Evolutionary conservation across 2,888 invertebrate genomes (phyloP), one percentile per base, ranked within the genome.

Genomic region (Monoplex corrugatus): DNA sequence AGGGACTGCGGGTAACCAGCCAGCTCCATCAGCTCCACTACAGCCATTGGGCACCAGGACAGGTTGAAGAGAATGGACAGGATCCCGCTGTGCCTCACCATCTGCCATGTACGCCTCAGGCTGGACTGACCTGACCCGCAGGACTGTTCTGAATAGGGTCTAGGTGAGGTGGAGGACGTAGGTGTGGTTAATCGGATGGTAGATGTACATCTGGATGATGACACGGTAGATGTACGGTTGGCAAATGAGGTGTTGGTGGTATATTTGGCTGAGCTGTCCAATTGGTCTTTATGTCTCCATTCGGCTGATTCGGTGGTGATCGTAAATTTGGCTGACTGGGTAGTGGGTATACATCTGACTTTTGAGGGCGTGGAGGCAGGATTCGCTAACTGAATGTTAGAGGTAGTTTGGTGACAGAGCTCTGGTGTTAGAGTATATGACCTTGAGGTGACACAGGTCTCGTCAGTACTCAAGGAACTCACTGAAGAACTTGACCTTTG

Each of bases 1-100:
- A 40, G 16, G 8, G 78, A 19, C 16, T 16, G 38, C 13, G 32
- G 78, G 6, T 16, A 35, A 38, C 78, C 78, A 13, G 78, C 32
- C 78, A 78, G 8, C 78, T 78, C 78, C 38, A 78, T 32, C 78
- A 78, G 78, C 78, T 78, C 78, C 78, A 40, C 35, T 3, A 78
- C 23, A 13, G 38, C 78, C 13, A 38, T 38, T 13, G 78, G 78
- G 8, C 8, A 23, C 78, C 78, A 78, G 40, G 78, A 78, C 38
- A 78, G 78, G 40, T 19, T 78, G 38, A 78, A 78, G 78, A 78
- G 40, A 13, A 78, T 35, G 38, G 32, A 32, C 38, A 78, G 16
- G 38, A 78, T 5, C 35, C 78, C 78, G 23, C 38, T 38, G 38
- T 23, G 78, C 35, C n/a, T 78, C 35, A 78, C 19, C 16, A 78